Evolutionary conservation across 2,888 invertebrate genomes (phyloP).

Genomic region (Pogonocherus hispidulus): DNA sequence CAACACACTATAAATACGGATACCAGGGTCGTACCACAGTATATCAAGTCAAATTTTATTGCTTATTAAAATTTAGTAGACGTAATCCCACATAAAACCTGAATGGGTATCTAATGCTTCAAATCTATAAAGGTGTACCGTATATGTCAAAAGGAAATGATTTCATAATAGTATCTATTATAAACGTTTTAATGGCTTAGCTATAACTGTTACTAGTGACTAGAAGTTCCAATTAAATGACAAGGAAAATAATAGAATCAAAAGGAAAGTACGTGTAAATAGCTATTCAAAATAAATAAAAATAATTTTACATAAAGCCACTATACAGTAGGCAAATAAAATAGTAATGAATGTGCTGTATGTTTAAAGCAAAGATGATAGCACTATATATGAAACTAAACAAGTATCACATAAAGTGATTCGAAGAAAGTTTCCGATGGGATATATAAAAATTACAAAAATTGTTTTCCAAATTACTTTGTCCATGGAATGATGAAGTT

Average conservation of each 20-base stretch:
- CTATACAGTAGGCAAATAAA: too few species aligned
- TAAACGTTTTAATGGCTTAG: not conserved
- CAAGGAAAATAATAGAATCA: too few species aligned
- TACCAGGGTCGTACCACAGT: too few species aligned
- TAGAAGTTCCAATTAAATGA: not conserved
- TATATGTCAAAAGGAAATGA: not conserved
- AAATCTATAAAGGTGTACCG: not conserved
- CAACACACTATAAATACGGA: too few species aligned
- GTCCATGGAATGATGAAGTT: too few species aligned
- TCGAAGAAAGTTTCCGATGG: too few species aligned
- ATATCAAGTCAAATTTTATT: not conserved
- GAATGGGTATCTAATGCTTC: not conserved
- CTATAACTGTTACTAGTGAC: not conserved
- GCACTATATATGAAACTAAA: too few species aligned
- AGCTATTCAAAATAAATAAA: not conserved
- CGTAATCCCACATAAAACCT: not conserved
- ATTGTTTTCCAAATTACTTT: too few species aligned
- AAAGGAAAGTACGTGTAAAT: not conserved
- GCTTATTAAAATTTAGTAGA: not conserved
- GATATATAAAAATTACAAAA: too few species aligned
- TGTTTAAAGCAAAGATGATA: too few species aligned
- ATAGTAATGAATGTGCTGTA: too few species aligned
- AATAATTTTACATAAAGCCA: not conserved
- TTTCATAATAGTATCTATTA: not conserved
- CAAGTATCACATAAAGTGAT: too few species aligned